phyloP scores from a whole-genome alignment of 2,797 vertebrate species.

The Psittacula derbiana region DNA sequence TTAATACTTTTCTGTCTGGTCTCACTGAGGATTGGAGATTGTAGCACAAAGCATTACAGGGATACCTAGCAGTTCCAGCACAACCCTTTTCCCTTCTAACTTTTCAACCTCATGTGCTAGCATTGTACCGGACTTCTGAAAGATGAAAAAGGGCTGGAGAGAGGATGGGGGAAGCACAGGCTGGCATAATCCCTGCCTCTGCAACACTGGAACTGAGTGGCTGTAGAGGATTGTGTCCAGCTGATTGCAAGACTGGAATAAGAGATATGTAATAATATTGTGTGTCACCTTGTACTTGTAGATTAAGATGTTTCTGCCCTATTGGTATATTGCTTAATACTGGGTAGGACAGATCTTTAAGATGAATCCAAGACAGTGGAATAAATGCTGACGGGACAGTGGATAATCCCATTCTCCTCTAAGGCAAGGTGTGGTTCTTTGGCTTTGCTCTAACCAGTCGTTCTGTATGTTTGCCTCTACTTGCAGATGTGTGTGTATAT shows the following conservation, averaged over 20 bases:
- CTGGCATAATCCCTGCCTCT: fast-evolving
- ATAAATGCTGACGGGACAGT: neutral
- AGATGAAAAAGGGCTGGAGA: neutral
- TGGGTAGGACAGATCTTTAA: neutral
- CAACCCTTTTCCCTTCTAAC: neutral
- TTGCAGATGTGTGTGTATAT: neutral
- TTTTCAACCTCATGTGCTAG: neutral
- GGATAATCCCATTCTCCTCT: neutral
- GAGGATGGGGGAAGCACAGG: neutral
- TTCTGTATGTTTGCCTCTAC: neutral
- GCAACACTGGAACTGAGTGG: neutral
- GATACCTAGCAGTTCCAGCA: neutral
- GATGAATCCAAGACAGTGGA: neutral
- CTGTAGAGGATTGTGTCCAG: neutral
- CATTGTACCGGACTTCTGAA: neutral
- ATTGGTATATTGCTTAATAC: neutral
- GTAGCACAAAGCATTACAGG: neutral
- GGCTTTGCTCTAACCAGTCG: neutral
- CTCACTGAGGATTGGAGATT: neutral
- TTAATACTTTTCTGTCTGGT: neutral
- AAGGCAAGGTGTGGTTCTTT: slow-evolving; percentile 19
- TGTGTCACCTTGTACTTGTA: neutral
- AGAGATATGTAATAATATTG: neutral
- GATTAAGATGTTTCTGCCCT: neutral
- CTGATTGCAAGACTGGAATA: neutral